phyloP scores from a whole-genome alignment of 1,140 invertebrate genomes.

The Dufourea novaeangliae region DNA sequence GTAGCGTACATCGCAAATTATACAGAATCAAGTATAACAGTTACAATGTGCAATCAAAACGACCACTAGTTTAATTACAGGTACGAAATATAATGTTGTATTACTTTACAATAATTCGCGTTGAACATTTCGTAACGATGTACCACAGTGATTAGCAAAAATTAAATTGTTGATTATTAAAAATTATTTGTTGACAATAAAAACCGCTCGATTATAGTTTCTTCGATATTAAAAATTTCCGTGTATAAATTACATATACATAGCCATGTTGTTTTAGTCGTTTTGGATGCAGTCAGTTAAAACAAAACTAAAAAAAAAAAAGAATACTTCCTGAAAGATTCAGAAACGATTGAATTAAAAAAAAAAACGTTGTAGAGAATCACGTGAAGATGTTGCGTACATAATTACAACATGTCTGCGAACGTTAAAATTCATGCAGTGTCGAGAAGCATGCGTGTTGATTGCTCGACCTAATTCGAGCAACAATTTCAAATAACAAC shows the following conservation, averaged over 20 bases:
- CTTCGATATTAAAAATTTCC: not conserved
- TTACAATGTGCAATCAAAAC: conserved; percentile 57
- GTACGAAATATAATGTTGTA: not conserved
- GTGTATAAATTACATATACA: not conserved
- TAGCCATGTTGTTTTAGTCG: conserved; percentile 25
- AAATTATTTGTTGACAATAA: no score
- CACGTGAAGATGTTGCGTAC: conserved; percentile 18
- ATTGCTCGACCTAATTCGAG: conserved; percentile 6
- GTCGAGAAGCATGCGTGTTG: conserved; percentile 41
- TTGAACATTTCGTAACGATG: not conserved
- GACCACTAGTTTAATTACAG: conserved; percentile 15
- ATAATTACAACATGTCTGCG: conserved; percentile 14
- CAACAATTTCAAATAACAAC: not conserved
- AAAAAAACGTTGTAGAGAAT: not conserved
- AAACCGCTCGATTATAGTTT: not conserved
- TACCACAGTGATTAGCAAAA: not conserved
- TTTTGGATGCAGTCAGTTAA: conserved; percentile 50
- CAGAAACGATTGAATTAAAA: not conserved
- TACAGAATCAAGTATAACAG: conserved; percentile 48
- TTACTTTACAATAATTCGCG: no score
- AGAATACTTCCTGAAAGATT: not conserved
- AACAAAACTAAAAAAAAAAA: not conserved
- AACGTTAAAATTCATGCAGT: conserved; percentile 51
- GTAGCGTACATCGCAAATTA: conserved; percentile 56
- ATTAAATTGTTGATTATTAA: not conserved